These are phyloP conservation scores for Ferrisia virgata DNA, from an alignment of 2,888 invertebrate genomes.

Conservation along the genomic window DNA sequence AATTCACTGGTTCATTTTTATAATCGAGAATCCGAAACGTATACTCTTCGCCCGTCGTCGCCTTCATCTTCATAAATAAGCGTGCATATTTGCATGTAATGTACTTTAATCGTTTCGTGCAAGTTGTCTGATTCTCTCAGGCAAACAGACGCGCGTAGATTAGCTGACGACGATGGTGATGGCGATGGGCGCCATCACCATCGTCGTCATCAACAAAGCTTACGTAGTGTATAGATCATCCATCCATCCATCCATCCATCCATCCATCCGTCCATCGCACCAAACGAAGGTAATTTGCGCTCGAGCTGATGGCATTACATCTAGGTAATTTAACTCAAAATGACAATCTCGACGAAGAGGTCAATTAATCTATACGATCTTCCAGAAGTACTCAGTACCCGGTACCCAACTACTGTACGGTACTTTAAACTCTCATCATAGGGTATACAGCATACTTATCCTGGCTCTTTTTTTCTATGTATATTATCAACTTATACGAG, in stretches of 20 bases:
- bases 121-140: not conserved
- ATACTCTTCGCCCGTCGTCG: no score
- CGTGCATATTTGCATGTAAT: conserved; percentile 15
- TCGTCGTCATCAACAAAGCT: no score
- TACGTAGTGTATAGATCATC: no score
- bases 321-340: not conserved
- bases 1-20: not conserved
- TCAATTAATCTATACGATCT: not conserved
- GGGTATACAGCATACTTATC: no score
- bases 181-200: no score
- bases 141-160: not conserved
- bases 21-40: not conserved
- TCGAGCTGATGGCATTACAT: not conserved
- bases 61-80: not conserved
- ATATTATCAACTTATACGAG: no score
- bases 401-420: no score
- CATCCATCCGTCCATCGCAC: not conserved
- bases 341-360: not conserved
- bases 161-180: not conserved
- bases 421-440: no score
- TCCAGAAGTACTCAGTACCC: no score
- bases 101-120: conserved; percentile 24
- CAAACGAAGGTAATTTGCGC: not conserved
- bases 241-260: no score
- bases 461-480: no score